phyloP scores from a whole-genome alignment of 2,797 vertebrate genomes.

The Dicrostonyx torquatus region DNA sequence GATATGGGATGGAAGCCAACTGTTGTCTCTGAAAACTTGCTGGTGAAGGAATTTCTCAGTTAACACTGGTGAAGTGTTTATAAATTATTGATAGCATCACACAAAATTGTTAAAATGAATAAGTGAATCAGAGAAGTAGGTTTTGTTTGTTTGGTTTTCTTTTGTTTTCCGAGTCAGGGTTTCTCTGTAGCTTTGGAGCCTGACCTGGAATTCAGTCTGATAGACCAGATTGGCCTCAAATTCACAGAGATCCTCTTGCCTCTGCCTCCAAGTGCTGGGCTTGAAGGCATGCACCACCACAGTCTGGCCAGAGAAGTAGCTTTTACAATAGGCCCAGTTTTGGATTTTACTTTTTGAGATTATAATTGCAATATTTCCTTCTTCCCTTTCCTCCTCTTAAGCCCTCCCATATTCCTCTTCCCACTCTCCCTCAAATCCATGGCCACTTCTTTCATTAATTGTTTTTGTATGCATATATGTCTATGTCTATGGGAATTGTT shows the following conservation, averaged over 20 bases:
- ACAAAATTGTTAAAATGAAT: conserved; percentile 11
- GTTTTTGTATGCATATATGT: not conserved
- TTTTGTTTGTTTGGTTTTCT: too few species aligned
- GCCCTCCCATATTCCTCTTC: not conserved
- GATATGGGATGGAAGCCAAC: conserved; percentile 47
- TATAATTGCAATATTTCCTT: not conserved
- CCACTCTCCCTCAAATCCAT: not conserved
- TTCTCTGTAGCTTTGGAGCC: too few species aligned
- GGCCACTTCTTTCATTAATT: not conserved
- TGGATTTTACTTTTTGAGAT: not conserved
- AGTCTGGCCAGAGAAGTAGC: too few species aligned
- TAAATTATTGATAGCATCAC: conserved; percentile 12
- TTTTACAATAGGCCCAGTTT: not conserved
- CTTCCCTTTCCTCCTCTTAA: not conserved
- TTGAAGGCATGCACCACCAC: too few species aligned
- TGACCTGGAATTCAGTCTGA: too few species aligned
- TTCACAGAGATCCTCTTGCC: too few species aligned
- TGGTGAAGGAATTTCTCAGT: conserved; percentile 42
- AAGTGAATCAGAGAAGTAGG: conserved; percentile 14
- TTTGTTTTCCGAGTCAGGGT: too few species aligned
- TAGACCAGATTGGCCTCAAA: too few species aligned
- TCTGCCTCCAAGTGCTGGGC: too few species aligned
- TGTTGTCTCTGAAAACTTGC: conserved; percentile 68
- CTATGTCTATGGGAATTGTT: not conserved
- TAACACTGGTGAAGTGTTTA: conserved; percentile 66